Evolutionary conservation across 1,140 invertebrate species (phyloP), one percentile per base, ranked within the genome.

Genomic region (Ips nitidus): DNA sequence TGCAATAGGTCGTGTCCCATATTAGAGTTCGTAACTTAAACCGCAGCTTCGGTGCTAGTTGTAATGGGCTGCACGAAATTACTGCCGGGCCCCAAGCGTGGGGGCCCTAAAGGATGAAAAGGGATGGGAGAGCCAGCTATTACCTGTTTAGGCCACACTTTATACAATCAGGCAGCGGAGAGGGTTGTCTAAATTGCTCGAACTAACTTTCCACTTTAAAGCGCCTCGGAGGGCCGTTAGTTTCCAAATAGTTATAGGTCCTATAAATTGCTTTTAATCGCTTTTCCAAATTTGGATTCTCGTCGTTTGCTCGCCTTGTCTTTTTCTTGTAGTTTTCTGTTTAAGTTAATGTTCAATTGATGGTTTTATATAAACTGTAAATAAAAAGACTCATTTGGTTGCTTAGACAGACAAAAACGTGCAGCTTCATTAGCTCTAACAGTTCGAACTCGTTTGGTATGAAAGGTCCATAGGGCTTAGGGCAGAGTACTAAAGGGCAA

Each of bases 71-170:
- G 58, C 66, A 60, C 66, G 66, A 68, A 68, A 68, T 68, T 68
- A 68, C 66, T 68, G 45, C 43, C 58, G 43, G 55, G 57, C 45
- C 57, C 55, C 42, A 39, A 36, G 7, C 41, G 42, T 45, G 56
- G 42, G 52, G 57, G 57, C 41, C 40, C 50, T 41, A 57, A 66
- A 57, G 64, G 64, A 53, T 68, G 56, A 58, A 52, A 68, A 68
- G 59, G 66, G 65, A 52, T 47, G 41, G 37, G 47, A 47, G 8
- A 37, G 41, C 41, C 55, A 57, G 58, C 68, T 70, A 64, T 70
- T 63, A 70, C 68, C 60, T 70, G 68, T 70, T 70, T 70, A 64
- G 68, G 61, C 68, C 61, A 70, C 68, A 70, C 60, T 63, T 64
- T 70, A 52, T 70, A 70, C 68, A 70, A 70, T 70, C 50, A 70